These are phyloP conservation scores for Biston betularia DNA, from an alignment of 2,888 invertebrate species.

Conservation along the genomic window DNA sequence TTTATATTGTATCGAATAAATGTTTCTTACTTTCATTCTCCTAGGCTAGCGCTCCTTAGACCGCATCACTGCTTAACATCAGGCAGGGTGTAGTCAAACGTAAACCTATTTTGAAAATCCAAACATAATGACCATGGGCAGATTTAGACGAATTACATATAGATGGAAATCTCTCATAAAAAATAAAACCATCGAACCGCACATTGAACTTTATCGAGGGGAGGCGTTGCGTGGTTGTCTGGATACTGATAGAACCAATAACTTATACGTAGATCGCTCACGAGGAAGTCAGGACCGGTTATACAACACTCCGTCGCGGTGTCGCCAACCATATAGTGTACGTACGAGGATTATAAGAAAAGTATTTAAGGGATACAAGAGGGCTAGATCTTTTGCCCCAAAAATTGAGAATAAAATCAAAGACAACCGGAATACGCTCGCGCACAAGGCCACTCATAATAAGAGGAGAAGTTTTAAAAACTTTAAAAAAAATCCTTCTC, in stretches of 20 bases:
- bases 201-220: conserved; percentile 38
- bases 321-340: conserved; percentile 57
- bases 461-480: not conserved
- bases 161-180: not conserved
- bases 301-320: conserved; percentile 57
- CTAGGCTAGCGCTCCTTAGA: no score
- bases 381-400: not conserved
- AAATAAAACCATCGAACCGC: conserved; percentile 1
- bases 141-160: not conserved
- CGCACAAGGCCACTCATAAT: not conserved
- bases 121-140: not conserved
- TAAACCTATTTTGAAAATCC: no score
- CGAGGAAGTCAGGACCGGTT: conserved; percentile 78
- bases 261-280: conserved; percentile 62
- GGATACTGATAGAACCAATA: conserved; percentile 69
- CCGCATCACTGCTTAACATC: not conserved
- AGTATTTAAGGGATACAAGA: conserved; percentile 2
- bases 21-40: no score
- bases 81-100: not conserved
- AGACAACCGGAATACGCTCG: no score
- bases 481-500: not conserved
- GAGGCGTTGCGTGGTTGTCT: conserved; percentile 47
- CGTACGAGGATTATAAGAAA: not conserved
- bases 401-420: not conserved
- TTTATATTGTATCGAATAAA: no score